Evolutionary conservation across 2,888 invertebrate genomes (phyloP), one percentile per base, ranked within the genome.

Genomic region (Dasypogon diadema): DNA sequence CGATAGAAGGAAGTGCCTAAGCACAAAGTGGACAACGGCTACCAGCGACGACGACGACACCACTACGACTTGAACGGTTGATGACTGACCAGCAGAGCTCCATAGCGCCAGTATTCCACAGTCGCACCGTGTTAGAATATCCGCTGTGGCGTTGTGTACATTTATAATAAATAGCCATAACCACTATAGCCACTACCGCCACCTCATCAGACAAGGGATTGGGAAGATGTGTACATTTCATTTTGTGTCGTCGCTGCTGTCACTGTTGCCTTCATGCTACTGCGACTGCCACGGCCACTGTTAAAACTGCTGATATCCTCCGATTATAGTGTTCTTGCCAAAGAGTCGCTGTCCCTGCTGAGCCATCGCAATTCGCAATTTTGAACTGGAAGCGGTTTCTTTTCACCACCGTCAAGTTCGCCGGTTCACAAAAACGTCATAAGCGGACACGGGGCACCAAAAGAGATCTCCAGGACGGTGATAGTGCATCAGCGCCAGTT

Each of bases 191-290:
- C 42, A n/a, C 1, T 42, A 42, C n/a, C n/a, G 42, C 42, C 42
- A 42, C 18, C 58, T 34, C 10, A 21, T 12, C 18, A 34, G 42
- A 34, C 37, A 60, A 60, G 60, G 60, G 60, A 10, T 60, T 60
- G 60, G 60, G 60, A 60, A 60, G 60, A 60, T 60, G 60, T 60
- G 60, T 60, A 37, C 60, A 60, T 60, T 60, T 60, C 37, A 60
- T 60, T 37, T 60, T 21, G 60, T 60, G 37, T 37, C 60, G 21
- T 34, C 21, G 60, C 34, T 60, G 60, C 16, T 60, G 37, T 60
- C 60, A 60, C 37, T 37, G 18, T 12, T 34, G 60, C 60, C 37
- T 3, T 34, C 37, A 34, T 26, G 34, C 10, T 60, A 2, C 18
- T 60, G 58, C 18, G n/a, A 30, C 16, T 30, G 26, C 58, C 56